Base-by-base conservation (phyloP, 1,140 invertebrate species). In the Drosophila sturtevanti region DNA sequence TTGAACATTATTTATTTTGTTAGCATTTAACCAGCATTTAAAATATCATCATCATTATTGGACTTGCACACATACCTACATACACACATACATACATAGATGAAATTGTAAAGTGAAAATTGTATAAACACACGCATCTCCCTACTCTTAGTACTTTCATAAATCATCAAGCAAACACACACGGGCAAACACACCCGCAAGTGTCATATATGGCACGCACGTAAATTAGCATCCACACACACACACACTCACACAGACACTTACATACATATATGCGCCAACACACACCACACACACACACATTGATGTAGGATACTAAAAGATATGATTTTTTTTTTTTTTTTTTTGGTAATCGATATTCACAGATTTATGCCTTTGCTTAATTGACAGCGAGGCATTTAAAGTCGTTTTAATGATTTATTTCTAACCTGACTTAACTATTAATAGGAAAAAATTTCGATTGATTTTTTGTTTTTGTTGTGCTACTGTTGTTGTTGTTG, bases 381-480 rank as follows among this genome's bases (percentile, higher is more conserved):
- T 81, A 86, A 87, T 86, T 86, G 71, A 70, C 64, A 71, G 18
- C 7, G 34, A 16, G 18, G 59, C 71, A 64, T 67, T 86, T 79
- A 76, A 86, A 87, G 79, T 66, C 72, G 68, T 79, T 76, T 86
- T 86, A 86, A 81, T 87, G 77, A 74, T 78, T 48, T 48, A 48
- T 48, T 48, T 48, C 16, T 21, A 48, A 48, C 41, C 41, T 21
- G 5, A 18, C 16, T 48, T 18, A 48, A 38, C 35, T 62, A 62
- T 37, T 41, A 60, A 38, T 21, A 41, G 37, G 35, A 7, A 9
- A 16, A 31, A 37, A 24, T 56, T 54, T 56, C 31, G 16, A 56
- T 56, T 56, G 60, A 69, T 69, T 18, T 63, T 63, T 56, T 58
- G 18, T 61, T 18, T 18, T 21, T 48, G n/a, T n/a, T n/a, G n/a